A percentile compares a stretch with the other conserved stretches of the same genome.
Evolutionary conservation across 1,140 invertebrate species (phyloP).

Genomic region (Meloidogyne chitwoodi): DNA sequence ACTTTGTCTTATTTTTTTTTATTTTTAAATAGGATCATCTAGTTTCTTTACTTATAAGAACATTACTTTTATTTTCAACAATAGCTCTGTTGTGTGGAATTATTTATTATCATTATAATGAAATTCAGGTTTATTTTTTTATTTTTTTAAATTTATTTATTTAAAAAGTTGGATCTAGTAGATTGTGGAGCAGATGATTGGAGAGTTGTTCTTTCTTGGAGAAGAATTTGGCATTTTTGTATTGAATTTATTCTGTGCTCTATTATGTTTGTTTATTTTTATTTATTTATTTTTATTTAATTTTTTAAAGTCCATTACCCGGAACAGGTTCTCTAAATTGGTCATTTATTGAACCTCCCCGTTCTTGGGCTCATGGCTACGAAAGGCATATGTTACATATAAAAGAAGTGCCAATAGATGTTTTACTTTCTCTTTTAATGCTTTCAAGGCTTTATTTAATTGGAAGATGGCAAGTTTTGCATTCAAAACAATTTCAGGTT

Average conservation of each 20-base stretch:
- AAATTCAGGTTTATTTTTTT: slow-evolving; percentile 43
- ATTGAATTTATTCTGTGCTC: slow-evolving; percentile 47
- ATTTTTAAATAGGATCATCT: slow-evolving; percentile 20
- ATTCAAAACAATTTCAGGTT: slow-evolving; percentile 85
- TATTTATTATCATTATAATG: slow-evolving; percentile 53
- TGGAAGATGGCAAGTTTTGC: slow-evolving; percentile 95
- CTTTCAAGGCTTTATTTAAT: slow-evolving; percentile 97
- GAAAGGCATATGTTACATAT: slow-evolving; percentile 24
- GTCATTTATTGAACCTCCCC: slow-evolving; percentile 42
- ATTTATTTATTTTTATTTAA: slow-evolving; percentile 35
- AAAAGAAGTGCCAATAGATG: slow-evolving; percentile 67
- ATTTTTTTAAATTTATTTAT: not conserved
- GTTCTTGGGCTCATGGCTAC: not conserved
- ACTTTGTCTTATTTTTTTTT: not conserved
- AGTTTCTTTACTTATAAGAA: slow-evolving; percentile 44
- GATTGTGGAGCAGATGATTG: slow-evolving; percentile 60
- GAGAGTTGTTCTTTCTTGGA: slow-evolving; percentile 50
- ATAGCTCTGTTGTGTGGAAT: slow-evolving; percentile 52
- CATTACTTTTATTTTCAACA: slow-evolving; percentile 49
- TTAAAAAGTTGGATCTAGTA: slow-evolving; percentile 49
- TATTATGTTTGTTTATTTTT: slow-evolving; percentile 5
- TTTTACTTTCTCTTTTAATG: slow-evolving; percentile 95
- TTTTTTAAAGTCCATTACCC: slow-evolving; percentile 10
- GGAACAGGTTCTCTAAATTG: slow-evolving; percentile 30
- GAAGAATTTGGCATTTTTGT: slow-evolving; percentile 43